Conservation (phyloP, 1,140 invertebrate genomes). For the Pectinophora gossypiella region DNA sequence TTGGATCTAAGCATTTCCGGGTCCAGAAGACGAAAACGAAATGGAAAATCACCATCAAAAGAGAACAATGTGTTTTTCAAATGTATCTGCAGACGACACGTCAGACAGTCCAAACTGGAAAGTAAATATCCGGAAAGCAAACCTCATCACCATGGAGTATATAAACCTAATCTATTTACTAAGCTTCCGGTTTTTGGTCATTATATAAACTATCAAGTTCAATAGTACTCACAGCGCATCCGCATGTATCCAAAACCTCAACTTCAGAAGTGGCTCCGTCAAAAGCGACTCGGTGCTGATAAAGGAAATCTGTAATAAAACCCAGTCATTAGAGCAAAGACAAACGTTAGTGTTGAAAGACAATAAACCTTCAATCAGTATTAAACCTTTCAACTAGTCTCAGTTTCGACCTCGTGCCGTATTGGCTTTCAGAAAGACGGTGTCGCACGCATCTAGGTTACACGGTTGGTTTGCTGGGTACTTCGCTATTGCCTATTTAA, state of each 20-base stretch:
- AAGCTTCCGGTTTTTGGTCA: too few species aligned
- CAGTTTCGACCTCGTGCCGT: constrained; percentile 22
- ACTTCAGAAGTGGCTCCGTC: constrained; percentile 86
- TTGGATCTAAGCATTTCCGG: too few species aligned
- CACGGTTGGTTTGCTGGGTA: constrained; percentile 1
- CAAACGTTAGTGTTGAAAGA: constrained; percentile 4
- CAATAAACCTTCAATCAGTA: constrained; percentile 6
- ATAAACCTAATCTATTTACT: too few species aligned
- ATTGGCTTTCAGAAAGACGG: constrained; percentile 27
- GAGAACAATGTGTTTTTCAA: too few species aligned
- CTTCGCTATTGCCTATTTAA: neutral
- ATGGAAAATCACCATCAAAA: too few species aligned
- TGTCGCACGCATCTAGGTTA: constrained; percentile 31
- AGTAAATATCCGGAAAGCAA: too few species aligned
- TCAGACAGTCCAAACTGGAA: too few species aligned
- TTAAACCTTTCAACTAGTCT: constrained; percentile 4
- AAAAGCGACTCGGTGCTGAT: constrained; percentile 84
- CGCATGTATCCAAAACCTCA: constrained; percentile 87
- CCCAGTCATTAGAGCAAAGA: constrained; percentile 4
- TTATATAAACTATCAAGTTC: too few species aligned
- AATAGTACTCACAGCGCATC: constrained; percentile 84
- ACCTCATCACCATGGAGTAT: too few species aligned
- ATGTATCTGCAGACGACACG: too few species aligned
- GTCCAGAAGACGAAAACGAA: too few species aligned
- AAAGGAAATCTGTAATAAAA: constrained; percentile 83